Percentiles rank a stretch among this genome's conserved stretches.
phyloP scores from a whole-genome alignment of 2,797 vertebrate species.

The Lagorchestes hirsutus region DNA sequence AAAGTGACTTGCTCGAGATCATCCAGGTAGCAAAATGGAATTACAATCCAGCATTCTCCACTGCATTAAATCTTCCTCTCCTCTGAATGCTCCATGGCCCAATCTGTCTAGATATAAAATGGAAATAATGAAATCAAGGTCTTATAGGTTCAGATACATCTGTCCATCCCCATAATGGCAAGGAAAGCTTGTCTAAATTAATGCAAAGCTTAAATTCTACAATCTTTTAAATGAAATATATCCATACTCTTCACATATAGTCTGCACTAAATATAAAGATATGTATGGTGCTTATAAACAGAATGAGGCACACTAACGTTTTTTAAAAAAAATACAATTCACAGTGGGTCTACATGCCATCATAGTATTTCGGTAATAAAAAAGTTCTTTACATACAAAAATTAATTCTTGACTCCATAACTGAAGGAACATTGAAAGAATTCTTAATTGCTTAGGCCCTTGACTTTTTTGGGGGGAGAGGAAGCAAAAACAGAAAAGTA shows the following conservation, averaged over 20 bases:
- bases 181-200: neutral
- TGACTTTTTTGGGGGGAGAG: neutral
- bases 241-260: neutral
- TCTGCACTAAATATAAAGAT: slow-evolving; percentile 40
- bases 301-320: slow-evolving; percentile 22
- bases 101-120: neutral
- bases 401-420: slow-evolving; percentile 34
- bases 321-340: slow-evolving; percentile 4
- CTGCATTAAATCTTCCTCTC: neutral
- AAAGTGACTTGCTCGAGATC: neutral
- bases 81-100: neutral
- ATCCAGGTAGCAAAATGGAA: neutral
- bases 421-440: neutral
- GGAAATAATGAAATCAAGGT: neutral
- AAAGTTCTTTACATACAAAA: slow-evolving; percentile 17
- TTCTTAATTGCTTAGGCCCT: neutral
- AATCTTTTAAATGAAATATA: slow-evolving; percentile 20
- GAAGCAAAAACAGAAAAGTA: neutral
- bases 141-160: neutral
- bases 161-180: neutral
- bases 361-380: slow-evolving; percentile 30
- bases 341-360: neutral
- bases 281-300: neutral
- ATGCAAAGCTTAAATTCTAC: neutral
- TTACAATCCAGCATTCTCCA: neutral